Conservation (phyloP, 2,888 invertebrate species). For the Papilio demoleus region DNA sequence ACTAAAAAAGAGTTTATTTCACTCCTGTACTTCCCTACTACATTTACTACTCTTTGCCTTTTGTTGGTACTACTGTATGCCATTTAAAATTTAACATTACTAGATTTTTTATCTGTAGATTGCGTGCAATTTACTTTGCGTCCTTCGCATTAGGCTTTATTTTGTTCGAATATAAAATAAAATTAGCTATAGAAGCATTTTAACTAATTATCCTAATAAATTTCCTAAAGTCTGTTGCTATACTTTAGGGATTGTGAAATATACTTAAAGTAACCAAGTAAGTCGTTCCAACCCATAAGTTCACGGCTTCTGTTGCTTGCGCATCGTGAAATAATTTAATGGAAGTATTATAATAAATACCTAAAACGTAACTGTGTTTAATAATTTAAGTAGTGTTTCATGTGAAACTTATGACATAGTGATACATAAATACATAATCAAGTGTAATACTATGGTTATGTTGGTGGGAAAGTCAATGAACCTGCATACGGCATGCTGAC, state of each 20-base stretch:
- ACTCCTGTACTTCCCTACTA: background rate
- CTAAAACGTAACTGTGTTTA: slow-evolving; percentile 53
- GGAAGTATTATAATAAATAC: slow-evolving; percentile 67
- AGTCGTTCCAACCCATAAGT: slow-evolving; percentile 69
- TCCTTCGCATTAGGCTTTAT: slow-evolving; percentile 56
- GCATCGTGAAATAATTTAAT: slow-evolving; percentile 72
- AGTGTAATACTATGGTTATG: slow-evolving; percentile 56
- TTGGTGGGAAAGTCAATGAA: slow-evolving; percentile 73
- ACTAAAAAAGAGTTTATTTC: background rate
- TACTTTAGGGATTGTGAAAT: slow-evolving; percentile 48
- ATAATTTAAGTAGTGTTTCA: slow-evolving; percentile 40
- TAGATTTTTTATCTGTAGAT: slow-evolving; percentile 61
- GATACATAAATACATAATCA: slow-evolving; percentile 43
- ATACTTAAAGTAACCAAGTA: slow-evolving; percentile 52
- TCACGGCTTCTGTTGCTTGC: slow-evolving; percentile 72
- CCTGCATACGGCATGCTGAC: slow-evolving; percentile 73
- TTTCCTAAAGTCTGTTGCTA: slow-evolving; percentile 1
- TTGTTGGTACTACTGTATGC: background rate
- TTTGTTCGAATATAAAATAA: slow-evolving; percentile 42
- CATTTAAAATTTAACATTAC: slow-evolving; percentile 15
- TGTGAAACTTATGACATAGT: slow-evolving; percentile 41
- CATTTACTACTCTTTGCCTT: background rate
- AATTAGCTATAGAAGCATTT: slow-evolving; percentile 21
- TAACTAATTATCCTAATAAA: slow-evolving; percentile 22
- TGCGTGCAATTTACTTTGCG: slow-evolving; percentile 69